These are phyloP conservation scores for Onychomys leucogaster DNA, from an alignment of 2,797 vertebrate species.

Conservation along the genomic window DNA sequence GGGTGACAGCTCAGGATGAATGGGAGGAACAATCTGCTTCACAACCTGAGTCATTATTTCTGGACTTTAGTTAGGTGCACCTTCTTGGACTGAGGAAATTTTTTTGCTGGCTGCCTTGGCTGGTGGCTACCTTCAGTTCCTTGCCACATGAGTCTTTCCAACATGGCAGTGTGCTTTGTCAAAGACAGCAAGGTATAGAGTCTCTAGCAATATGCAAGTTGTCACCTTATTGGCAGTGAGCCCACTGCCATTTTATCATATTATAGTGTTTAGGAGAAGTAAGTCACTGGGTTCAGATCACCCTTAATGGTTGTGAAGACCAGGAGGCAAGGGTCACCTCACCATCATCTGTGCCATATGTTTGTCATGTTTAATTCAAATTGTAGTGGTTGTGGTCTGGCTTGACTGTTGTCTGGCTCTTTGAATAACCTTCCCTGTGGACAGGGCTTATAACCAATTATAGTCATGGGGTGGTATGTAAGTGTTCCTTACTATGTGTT, in stretches of 20 bases:
- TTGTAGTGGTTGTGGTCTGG: neutral
- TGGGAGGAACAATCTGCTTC: too few relatives aligned
- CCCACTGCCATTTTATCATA: neutral
- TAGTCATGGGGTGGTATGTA: neutral
- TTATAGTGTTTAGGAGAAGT: neutral
- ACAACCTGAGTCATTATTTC: neutral
- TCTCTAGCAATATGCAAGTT: neutral
- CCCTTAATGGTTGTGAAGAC: neutral
- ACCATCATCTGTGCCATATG: neutral
- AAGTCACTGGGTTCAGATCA: neutral
- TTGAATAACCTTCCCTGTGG: neutral
- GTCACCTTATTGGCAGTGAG: neutral
- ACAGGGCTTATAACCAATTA: neutral
- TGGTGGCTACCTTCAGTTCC: neutral
- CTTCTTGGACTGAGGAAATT: neutral
- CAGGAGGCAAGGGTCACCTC: neutral
- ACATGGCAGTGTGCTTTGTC: neutral
- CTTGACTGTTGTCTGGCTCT: neutral
- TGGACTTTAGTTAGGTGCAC: neutral
- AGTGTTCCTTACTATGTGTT: neutral
- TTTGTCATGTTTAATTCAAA: neutral
- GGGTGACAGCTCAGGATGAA: neutral
- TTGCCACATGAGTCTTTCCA: neutral
- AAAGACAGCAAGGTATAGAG: neutral
- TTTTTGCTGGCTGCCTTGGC: neutral